Evolutionary conservation across 2,888 invertebrate species (phyloP).

Genomic region (Aspidapion aeneum): DNA sequence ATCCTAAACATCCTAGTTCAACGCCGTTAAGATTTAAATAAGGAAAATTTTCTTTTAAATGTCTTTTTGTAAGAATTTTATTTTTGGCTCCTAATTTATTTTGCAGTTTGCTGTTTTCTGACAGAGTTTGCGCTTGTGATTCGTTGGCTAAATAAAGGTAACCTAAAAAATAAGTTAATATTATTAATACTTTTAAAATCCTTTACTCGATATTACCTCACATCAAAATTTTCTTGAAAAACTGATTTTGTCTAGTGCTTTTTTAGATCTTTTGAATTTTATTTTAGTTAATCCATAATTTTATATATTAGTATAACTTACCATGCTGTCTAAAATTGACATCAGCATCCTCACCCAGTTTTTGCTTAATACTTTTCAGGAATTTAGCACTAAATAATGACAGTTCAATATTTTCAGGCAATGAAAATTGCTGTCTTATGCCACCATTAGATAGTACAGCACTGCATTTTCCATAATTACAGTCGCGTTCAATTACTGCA

Average conservation of each 20-base stretch:
- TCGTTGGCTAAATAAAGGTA: slow-evolving; percentile 83
- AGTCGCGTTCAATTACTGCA: slow-evolving; percentile 86
- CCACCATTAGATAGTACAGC: slow-evolving; percentile 80
- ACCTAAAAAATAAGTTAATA: background rate
- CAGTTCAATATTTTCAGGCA: slow-evolving; percentile 91
- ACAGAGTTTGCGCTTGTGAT: slow-evolving; percentile 66
- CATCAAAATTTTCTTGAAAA: too few species aligned
- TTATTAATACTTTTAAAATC: too few species aligned
- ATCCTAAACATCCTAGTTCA: slow-evolving; percentile 68
- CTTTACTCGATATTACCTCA: too few species aligned
- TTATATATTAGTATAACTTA: too few species aligned
- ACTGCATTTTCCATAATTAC: slow-evolving; percentile 70
- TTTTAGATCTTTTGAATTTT: too few species aligned
- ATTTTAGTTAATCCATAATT: too few species aligned
- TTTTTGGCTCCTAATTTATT: slow-evolving; percentile 77
- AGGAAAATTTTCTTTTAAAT: slow-evolving; percentile 75
- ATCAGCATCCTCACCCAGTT: slow-evolving; percentile 64
- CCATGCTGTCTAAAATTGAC: slow-evolving; percentile 84
- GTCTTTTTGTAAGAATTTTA: slow-evolving; percentile 62
- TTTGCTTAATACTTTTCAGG: slow-evolving; percentile 65
- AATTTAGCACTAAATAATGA: slow-evolving; percentile 88
- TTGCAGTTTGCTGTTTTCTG: slow-evolving; percentile 65
- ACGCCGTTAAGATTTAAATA: slow-evolving; percentile 88
- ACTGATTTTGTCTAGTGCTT: too few species aligned
- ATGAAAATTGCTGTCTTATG: slow-evolving; percentile 87